Percentiles rank a stretch among this genome's conserved stretches.
Conservation (phyloP, 2,888 invertebrate species). For the Hyppa rectilinea region DNA sequence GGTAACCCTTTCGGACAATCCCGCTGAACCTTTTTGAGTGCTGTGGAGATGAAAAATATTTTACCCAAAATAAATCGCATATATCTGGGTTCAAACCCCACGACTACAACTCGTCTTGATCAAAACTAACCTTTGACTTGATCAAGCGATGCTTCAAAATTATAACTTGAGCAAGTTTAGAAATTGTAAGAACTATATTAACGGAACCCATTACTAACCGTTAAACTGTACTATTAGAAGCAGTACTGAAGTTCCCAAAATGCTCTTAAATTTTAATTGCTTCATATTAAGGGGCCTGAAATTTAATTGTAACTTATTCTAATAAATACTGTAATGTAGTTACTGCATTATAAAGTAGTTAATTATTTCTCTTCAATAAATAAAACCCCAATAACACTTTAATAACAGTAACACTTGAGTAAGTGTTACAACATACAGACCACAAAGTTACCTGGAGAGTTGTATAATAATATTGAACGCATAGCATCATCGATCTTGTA, state of each 20-base stretch:
- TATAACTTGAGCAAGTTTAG: not conserved
- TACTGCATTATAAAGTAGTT: not conserved
- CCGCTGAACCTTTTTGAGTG: no score
- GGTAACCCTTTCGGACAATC: no score
- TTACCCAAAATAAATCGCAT: no score
- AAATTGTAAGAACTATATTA: not conserved
- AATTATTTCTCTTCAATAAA: not conserved
- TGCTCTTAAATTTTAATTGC: conserved; percentile 68
- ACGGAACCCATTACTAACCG: conserved; percentile 31
- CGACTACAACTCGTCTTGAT: no score
- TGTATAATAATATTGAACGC: not conserved
- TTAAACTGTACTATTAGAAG: conserved; percentile 43
- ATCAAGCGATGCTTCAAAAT: conserved; percentile 2
- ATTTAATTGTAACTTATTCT: conserved; percentile 65
- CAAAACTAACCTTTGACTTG: no score
- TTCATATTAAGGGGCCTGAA: conserved; percentile 62
- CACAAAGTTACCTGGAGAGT: not conserved
- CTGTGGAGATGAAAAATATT: no score
- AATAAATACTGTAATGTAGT: conserved; percentile 16
- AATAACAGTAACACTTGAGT: not conserved
- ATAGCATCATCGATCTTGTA: no score
- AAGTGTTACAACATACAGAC: not conserved
- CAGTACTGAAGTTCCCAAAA: conserved; percentile 62
- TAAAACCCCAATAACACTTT: no score
- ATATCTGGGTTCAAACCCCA: no score